phyloP scores from a whole-genome alignment of 2,113 vertebrate genomes.

The Pionites leucogaster region DNA sequence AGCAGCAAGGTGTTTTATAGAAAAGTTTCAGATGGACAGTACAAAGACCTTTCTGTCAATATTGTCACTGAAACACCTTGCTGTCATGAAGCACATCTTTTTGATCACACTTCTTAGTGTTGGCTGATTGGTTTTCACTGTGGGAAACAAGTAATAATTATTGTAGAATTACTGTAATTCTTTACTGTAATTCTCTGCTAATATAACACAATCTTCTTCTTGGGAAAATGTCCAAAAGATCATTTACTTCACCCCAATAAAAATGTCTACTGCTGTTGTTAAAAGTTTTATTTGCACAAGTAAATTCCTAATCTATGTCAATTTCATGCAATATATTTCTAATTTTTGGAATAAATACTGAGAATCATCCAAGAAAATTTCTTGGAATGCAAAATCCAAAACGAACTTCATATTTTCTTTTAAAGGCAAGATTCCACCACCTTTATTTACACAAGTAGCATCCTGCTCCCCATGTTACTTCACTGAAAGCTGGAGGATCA shows the following conservation, averaged over 20 bases:
- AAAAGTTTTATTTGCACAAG: conserved; percentile 58
- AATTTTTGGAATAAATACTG: conserved; percentile 59
- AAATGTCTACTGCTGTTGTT: conserved; percentile 42
- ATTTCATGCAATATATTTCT: conserved; percentile 70
- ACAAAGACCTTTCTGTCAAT: conserved; percentile 15
- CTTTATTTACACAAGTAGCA: conserved; percentile 54
- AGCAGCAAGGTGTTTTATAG: conserved; percentile 40
- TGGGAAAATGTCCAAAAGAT: conserved; percentile 31
- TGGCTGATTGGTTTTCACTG: conserved; percentile 15
- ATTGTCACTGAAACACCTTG: conserved; percentile 46
- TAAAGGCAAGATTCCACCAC: conserved; percentile 30
- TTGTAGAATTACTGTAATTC: background rate
- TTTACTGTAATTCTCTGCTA: background rate
- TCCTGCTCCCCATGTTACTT: background rate
- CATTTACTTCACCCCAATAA: conserved; percentile 42
- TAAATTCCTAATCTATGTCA: conserved; percentile 66
- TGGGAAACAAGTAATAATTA: conserved; percentile 21
- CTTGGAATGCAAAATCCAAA: conserved; percentile 62
- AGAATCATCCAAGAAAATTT: conserved; percentile 51
- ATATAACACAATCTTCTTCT: background rate
- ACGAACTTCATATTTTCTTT: background rate
- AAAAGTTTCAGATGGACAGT: conserved; percentile 47
- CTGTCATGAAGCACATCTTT: background rate
- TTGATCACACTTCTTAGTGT: background rate
- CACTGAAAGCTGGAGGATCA: conserved; percentile 8